Conservation (phyloP, 2,113 vertebrate species). For the Tylochromis polylepis region DNA sequence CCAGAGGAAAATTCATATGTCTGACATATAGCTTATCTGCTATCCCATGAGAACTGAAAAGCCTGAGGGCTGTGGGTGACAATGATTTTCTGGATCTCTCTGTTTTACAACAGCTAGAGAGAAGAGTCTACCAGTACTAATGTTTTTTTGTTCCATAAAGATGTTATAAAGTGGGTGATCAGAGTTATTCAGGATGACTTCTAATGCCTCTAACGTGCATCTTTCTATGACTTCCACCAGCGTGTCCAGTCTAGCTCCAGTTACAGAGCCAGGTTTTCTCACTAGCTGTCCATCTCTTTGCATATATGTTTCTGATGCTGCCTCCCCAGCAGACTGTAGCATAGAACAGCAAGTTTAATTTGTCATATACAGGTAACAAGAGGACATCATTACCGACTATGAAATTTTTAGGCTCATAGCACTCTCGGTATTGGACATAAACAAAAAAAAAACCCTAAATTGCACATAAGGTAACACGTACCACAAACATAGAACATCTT, state of each 20-base stretch:
- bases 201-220: neutral
- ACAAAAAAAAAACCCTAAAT: too few relatives aligned
- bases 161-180: neutral
- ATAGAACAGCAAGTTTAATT: too few relatives aligned
- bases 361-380: too few relatives aligned
- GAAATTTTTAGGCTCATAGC: too few relatives aligned
- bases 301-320: too few relatives aligned
- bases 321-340: too few relatives aligned
- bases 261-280: too few relatives aligned
- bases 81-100: neutral
- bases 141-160: neutral
- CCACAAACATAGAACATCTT: too few relatives aligned
- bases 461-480: too few relatives aligned
- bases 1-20: neutral
- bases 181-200: neutral
- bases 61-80: neutral
- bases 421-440: too few relatives aligned
- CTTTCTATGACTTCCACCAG: neutral
- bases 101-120: neutral
- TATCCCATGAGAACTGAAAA: neutral
- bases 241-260: neutral
- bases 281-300: too few relatives aligned
- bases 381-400: too few relatives aligned
- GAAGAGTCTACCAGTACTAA: neutral
- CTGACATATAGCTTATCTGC: rapidly evolving